Evolutionary conservation across 1,140 invertebrate genomes (phyloP), one percentile per base, ranked within the genome.

Genomic region (Drosophila parabipectinata): DNA sequence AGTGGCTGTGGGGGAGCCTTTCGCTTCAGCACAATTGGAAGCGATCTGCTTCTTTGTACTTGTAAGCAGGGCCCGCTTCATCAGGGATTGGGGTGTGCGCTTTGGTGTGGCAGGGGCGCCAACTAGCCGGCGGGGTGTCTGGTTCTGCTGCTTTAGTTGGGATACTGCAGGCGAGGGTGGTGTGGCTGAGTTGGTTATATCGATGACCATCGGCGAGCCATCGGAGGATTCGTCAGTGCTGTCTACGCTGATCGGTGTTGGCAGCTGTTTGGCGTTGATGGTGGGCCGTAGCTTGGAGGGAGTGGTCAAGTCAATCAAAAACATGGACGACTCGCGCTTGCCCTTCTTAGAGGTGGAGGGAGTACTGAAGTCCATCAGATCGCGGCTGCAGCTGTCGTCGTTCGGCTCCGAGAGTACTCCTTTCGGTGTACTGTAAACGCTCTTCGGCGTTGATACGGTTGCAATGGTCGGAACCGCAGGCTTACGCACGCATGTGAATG

Each of bases 391-490:
- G 28, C 82, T 85, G 3, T 85, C 82, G 5, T 85, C 89, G 53
- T 90, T 84, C 9, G 60, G 41, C 37, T 88, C 79, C 1, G 76
- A 81, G 0, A 79, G 64, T 41, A 90, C 77, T 39, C 79, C 72
- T 41, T 91, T 91, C 0, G 90, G 90, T 1, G 90, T 91, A 47
- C 83, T 87, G 41, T 91, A 88, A 9, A 82, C 77, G 39, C 89
- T 91, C 45, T 79, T 91, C 0, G 90, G 89, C 4, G 89, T 91
- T 8, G 50, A 52, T 6, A 72, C 14, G 6, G 41, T 24, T 9
- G 61, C 53, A 7, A 41, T 41, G 0, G 32, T 55, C 1, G 81
- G 69, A n/a, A 71, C 76, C 0, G 24, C 58, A 1, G 89, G 90
- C 28, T 74, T 89, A 0, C 77, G 10, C 0, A 91, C 48, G 15